phyloP scores from a whole-genome alignment of 1,140 invertebrate genomes.

The Rhynchophorus ferrugineus region DNA sequence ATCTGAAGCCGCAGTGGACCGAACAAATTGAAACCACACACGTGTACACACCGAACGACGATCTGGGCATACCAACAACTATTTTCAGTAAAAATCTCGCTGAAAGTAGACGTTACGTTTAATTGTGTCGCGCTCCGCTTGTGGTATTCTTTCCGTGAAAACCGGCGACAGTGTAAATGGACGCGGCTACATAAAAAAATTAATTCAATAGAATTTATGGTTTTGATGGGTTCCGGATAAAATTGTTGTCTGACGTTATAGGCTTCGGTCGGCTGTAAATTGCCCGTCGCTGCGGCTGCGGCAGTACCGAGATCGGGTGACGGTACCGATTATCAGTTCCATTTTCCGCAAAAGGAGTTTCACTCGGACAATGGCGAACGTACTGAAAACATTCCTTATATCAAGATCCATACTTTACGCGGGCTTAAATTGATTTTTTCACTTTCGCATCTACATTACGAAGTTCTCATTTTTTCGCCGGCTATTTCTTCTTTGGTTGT shows the following conservation, averaged over 20 bases:
- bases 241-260: not conserved
- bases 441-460: too few species aligned
- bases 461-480: too few species aligned
- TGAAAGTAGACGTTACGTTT: not conserved
- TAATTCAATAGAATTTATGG: not conserved
- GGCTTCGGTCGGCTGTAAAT: not conserved
- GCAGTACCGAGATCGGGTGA: not conserved
- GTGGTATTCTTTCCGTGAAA: not conserved
- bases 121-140: not conserved
- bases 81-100: not conserved
- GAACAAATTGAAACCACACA: too few species aligned
- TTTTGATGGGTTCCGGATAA: not conserved
- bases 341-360: not conserved
- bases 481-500: too few species aligned
- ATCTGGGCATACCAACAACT: too few species aligned
- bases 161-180: not conserved
- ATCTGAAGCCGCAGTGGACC: too few species aligned
- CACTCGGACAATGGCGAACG: not conserved
- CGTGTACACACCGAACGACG: too few species aligned
- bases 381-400: not conserved
- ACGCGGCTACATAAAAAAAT: not conserved
- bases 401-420: too few species aligned
- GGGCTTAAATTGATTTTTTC: too few species aligned
- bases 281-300: not conserved
- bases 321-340: not conserved